These are phyloP conservation scores for Eumaeus atala DNA, from an alignment of 1,140 invertebrate genomes.

Conservation along the genomic window DNA sequence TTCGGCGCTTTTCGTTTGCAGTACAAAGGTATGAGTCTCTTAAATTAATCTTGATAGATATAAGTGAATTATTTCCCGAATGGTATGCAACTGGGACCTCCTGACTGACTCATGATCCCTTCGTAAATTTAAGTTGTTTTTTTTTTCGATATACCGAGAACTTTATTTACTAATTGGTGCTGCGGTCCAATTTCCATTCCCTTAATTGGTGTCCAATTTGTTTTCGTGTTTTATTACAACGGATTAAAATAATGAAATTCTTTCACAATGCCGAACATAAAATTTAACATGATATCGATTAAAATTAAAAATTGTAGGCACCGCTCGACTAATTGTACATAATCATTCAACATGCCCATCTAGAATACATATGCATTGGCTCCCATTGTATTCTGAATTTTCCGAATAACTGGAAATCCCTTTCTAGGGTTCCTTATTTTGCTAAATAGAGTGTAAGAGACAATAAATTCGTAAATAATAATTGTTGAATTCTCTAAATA, in stretches of 20 bases:
- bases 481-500: no score
- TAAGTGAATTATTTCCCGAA: background rate
- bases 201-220: conserved; percentile 10
- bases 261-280: background rate
- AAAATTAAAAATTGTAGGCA: no score
- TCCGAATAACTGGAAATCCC: no score
- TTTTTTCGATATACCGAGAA: conserved; percentile 6
- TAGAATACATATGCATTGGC: no score
- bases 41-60: conserved; percentile 2
- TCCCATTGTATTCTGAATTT: no score
- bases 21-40: no score
- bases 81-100: background rate
- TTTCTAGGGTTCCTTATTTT: no score
- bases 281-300: background rate
- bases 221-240: conserved; percentile 9
- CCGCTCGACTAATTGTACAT: no score
- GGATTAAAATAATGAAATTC: conserved; percentile 2
- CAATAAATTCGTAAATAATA: no score
- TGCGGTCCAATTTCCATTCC: conserved; percentile 5
- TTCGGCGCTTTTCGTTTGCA: no score
- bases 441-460: no score
- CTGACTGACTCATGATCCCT: background rate
- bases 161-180: conserved; percentile 8
- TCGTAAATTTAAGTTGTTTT: background rate
- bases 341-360: no score